Conservation (phyloP, 1,140 invertebrate species). For the Zaprionus camerounensis region DNA sequence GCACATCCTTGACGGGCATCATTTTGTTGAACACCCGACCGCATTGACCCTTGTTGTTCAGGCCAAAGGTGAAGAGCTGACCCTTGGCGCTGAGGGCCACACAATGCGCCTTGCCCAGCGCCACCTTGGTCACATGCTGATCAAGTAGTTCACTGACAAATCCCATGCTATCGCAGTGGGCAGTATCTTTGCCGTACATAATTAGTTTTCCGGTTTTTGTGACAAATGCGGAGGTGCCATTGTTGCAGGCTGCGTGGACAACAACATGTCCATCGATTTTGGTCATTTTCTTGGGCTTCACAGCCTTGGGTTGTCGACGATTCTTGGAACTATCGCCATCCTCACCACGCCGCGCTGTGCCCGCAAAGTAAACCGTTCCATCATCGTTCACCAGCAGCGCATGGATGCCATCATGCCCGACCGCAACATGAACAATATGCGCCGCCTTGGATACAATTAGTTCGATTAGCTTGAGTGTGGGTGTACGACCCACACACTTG, state of each 20-base stretch:
- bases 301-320: conserved; percentile 93
- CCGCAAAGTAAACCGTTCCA: conserved; percentile 94
- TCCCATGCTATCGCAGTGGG: conserved; percentile 92
- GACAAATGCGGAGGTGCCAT: conserved; percentile 96
- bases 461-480: conserved; percentile 90
- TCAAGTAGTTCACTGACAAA: conserved; percentile 91
- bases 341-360: conserved; percentile 95
- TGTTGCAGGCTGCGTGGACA: conserved; percentile 94
- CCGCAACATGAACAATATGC: conserved; percentile 91
- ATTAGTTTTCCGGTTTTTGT: conserved; percentile 94
- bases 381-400: conserved; percentile 95
- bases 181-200: conserved; percentile 98
- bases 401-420: conserved; percentile 97
- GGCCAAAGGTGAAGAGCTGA: conserved; percentile 96
- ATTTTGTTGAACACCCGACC: conserved; percentile 92
- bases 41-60: conserved; percentile 99
- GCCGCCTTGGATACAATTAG: conserved; percentile 90
- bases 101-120: conserved; percentile 97
- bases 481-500: conserved; percentile 84
- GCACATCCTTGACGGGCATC: conserved; percentile 86
- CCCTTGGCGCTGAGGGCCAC: conserved; percentile 95
- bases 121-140: conserved; percentile 91
- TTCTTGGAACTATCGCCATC: conserved; percentile 95
- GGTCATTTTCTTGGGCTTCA: conserved; percentile 96
- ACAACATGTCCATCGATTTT: conserved; percentile 95